These are phyloP conservation scores for Enteromius afrohamiltoni DNA, from an alignment of 2,797 vertebrate species.

Conservation along the genomic window DNA sequence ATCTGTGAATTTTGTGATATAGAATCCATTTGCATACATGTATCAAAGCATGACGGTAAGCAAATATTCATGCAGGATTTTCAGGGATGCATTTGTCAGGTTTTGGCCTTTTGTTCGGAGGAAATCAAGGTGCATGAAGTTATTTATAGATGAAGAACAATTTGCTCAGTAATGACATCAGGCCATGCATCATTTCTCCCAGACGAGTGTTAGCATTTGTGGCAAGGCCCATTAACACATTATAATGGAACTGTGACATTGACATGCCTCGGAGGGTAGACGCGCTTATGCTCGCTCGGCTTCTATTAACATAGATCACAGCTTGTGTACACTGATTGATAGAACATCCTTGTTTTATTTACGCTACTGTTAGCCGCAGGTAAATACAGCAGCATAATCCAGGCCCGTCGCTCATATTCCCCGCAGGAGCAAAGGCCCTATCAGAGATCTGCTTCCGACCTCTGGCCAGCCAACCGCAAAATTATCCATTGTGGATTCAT, in stretches of 20 bases:
- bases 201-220: slow-evolving; percentile 52
- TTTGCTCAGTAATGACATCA: slow-evolving; percentile 51
- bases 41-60: slow-evolving; percentile 12
- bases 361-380: slow-evolving; percentile 65
- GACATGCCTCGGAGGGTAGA: slow-evolving; percentile 52
- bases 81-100: neutral
- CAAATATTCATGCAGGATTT: neutral
- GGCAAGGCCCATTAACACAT: slow-evolving; percentile 53
- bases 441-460: slow-evolving; percentile 57
- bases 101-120: neutral
- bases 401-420: slow-evolving; percentile 59
- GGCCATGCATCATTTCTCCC: slow-evolving; percentile 54
- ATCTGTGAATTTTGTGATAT: slow-evolving; percentile 34
- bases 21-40: slow-evolving; percentile 20
- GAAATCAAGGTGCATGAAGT: slow-evolving; percentile 24
- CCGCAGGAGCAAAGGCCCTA: slow-evolving; percentile 42
- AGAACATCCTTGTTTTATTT: slow-evolving; percentile 65
- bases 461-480: slow-evolving; percentile 61
- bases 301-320: slow-evolving; percentile 55
- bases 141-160: slow-evolving; percentile 56
- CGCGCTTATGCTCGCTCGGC: slow-evolving; percentile 13
- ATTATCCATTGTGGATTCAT: slow-evolving; percentile 63
- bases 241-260: slow-evolving; percentile 59
- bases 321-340: slow-evolving; percentile 60
- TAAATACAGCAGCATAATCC: slow-evolving; percentile 72